These are phyloP conservation scores for Loris lydekkerianus DNA, from an alignment of 2,797 vertebrate species.

Conservation along the genomic window DNA sequence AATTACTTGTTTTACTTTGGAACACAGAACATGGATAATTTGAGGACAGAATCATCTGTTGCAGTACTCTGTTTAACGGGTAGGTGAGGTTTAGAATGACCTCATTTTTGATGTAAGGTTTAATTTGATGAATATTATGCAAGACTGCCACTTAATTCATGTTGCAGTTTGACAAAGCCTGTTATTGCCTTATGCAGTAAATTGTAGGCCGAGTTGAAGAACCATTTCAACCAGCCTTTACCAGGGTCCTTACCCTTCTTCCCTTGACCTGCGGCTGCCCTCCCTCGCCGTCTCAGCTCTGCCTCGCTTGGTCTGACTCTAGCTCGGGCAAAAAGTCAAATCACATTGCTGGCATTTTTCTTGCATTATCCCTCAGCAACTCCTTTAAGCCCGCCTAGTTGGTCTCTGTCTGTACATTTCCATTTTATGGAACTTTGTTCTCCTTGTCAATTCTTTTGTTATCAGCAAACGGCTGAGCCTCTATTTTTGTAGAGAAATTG, in stretches of 20 bases:
- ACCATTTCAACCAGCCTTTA: background rate
- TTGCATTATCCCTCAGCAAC: background rate
- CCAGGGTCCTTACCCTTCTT: background rate
- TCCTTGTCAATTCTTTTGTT: background rate
- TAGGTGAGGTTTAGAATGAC: background rate
- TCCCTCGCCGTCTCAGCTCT: background rate
- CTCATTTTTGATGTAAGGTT: conserved; percentile 53
- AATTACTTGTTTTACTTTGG: conserved; percentile 2
- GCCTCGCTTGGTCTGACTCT: background rate
- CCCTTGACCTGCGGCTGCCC: background rate
- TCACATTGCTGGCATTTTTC: background rate
- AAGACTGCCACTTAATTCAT: background rate
- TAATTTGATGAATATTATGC: conserved; percentile 7
- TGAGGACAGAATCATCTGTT: background rate
- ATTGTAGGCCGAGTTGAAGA: background rate
- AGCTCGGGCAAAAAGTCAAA: conserved; percentile 28
- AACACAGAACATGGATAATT: background rate
- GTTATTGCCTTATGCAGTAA: background rate
- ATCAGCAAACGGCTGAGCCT: background rate
- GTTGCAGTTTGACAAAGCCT: conserved; percentile 26
- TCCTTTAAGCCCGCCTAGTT: background rate
- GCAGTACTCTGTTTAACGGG: background rate
- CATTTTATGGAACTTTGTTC: background rate
- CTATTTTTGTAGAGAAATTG: background rate
- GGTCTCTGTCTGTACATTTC: background rate